Evolutionary conservation across 2,797 vertebrate species (phyloP), one percentile per base, ranked within the genome.

Genomic region (Hafferia zeledoni): DNA sequence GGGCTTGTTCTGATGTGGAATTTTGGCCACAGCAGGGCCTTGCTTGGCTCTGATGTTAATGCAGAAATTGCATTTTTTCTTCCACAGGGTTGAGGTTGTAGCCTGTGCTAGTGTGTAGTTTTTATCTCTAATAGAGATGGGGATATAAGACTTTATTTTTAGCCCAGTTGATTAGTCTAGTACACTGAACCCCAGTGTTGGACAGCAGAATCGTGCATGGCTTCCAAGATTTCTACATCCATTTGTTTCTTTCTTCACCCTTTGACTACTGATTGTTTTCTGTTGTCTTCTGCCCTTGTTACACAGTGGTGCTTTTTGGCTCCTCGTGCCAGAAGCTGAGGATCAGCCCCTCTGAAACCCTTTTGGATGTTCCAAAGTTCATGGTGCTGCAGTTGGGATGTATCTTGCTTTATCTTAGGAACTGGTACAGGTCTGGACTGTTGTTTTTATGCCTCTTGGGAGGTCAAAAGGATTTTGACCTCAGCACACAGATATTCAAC

Each of bases 281-380:
- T 25, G 56, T 95, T 93, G 59, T 91, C 47, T 93, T 93, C 76
- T 93, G 67, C 55, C 69, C 35, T 90, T 47, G 20, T 91, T 69
- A 81, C 39, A n/a, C 91, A 93, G 94, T 14, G 41, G 43, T 94
- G 85, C 18, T 28, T 75, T 91, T 81, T 55, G 89, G 79, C 65
- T 93, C 60, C 67, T 83, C 44, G 80, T 76, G 74, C 85, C 69
- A 86, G 90, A 94, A 87, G 50, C 85, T 79, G 88, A 91, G 80
- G 88, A 95, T 81, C 72, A 69, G 35, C 91, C 65, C 67, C 44
- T 69, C 33, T 52, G 89, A 77, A 78, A 64, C 69, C 13, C 16
- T 83, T 89, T 80, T 1, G 23, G 87, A 76, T 67, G 43, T 81
- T 94, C 60, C 85, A 76, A 60, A 80, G 47, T 53, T 92, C 47